These are phyloP conservation scores for Microplitis manilae DNA, from an alignment of 2,888 invertebrate genomes.

Conservation along the genomic window DNA sequence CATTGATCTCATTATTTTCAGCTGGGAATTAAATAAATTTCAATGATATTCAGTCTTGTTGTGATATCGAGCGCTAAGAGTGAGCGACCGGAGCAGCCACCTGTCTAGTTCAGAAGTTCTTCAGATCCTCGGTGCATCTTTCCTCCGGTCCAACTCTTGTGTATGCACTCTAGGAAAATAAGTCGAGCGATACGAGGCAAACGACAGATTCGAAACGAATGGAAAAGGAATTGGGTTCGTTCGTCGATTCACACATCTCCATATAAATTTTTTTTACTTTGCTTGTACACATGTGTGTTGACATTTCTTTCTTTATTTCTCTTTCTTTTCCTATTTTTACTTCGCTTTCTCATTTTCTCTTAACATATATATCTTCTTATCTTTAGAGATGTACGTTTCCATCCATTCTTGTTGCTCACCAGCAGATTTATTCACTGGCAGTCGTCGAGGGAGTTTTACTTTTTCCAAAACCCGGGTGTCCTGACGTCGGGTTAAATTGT, in stretches of 20 bases:
- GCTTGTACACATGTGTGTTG: background rate
- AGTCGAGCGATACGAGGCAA: constrained; percentile 46
- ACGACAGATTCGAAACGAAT: constrained; percentile 46
- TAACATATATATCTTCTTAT: constrained; percentile 12
- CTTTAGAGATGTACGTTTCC: constrained; percentile 14
- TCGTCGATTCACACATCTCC: constrained; percentile 36
- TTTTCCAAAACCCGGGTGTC: background rate
- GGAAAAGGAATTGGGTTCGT: constrained; percentile 44
- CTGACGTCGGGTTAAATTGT: background rate
- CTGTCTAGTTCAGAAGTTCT: background rate
- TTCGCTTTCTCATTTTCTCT: background rate
- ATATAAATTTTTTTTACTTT: constrained; percentile 3
- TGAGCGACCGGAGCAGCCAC: no score
- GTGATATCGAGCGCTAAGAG: no score
- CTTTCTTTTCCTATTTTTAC: background rate
- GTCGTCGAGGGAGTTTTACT: constrained; percentile 16
- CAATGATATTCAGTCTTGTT: no score
- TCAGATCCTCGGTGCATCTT: constrained; percentile 7
- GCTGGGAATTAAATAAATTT: constrained; percentile 2
- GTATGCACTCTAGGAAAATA: constrained; percentile 47
- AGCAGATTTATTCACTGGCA: constrained; percentile 41
- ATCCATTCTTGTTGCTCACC: constrained; percentile 24
- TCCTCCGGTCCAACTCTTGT: constrained; percentile 43
- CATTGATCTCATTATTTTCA: constrained; percentile 19
- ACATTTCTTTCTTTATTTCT: background rate